Percentiles rank a stretch among this genome's conserved stretches.
Conservation (phyloP, 2,113 vertebrate species). For the Dasyurus viverrinus region DNA sequence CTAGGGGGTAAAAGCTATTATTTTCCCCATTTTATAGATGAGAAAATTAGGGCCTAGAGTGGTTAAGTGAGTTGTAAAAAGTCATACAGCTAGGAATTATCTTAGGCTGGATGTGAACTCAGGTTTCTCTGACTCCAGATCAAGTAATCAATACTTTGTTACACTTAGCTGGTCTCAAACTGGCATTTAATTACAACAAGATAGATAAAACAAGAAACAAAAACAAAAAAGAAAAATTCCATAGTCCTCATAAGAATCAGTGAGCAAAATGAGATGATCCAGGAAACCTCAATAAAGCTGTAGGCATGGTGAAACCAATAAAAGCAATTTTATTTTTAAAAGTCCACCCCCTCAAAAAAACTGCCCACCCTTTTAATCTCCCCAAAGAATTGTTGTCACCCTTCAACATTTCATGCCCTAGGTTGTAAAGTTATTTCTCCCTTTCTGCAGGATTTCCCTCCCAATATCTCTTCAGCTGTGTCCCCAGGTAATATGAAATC, state of each 20-base stretch:
- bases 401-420: background rate
- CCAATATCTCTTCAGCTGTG: background rate
- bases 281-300: background rate
- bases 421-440: background rate
- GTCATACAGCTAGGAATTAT: background rate
- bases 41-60: background rate
- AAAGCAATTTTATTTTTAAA: background rate
- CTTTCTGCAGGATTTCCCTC: accelerated
- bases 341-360: background rate
- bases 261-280: background rate
- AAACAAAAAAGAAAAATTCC: background rate
- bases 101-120: background rate
- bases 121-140: background rate
- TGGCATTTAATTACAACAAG: background rate
- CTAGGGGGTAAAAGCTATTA: background rate
- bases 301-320: background rate
- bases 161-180: background rate
- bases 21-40: background rate
- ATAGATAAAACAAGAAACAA: background rate
- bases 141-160: background rate
- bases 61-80: background rate
- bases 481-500: background rate
- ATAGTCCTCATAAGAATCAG: background rate
- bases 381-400: background rate
- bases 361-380: background rate